Base-by-base conservation (phyloP, 1,140 invertebrate genomes). In the Sogatella furcifera region DNA sequence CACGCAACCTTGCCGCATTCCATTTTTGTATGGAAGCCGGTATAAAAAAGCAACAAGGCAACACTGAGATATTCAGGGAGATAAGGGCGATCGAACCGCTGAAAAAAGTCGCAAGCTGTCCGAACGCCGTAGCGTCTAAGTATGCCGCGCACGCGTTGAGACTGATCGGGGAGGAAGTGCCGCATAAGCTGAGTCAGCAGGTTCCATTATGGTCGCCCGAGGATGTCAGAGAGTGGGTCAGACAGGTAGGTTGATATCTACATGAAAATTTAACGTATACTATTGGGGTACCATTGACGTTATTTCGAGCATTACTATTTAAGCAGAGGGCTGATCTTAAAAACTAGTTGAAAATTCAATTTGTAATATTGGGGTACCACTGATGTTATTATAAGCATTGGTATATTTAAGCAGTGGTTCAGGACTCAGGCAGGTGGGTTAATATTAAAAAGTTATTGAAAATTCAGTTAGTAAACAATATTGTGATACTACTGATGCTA, bases 1-100 rank as follows among this genome's bases (percentile, higher is more conserved):
- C 97, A 0, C 82, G 95, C 64, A 97, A 96, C 70, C 73, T 99
- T 56, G 96, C 97, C 0, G 95, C 96, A 24, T 99, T 99, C 73
- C 97, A 99, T 72, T 99, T 99, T 72, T 97, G 95, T 69, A 97
- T 99, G 93, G 97, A 99, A 74, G 96, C 97, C 2, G 92, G 90
- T 11, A 98, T 99, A 41, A 98, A 98, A 70, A 89, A 95, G 67
- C 87, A 93, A 66, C 96, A 98, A 74, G 91, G 92, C 13, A 95
- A 96, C 62, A 90, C 93, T 0, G 87, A 92, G 72, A 89, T 97
- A 67, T 98, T 99, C 70, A 80, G 84, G 56, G 92, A 95, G 72
- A 98, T 99, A 63, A 92, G 90, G 53, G 95, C 94, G 1, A 90
- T 99, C 54, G 92, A 97, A 66, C 90, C 95, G 0, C 77, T 99